A percentile compares a stretch with the other conserved stretches of the same genome.
Evolutionary conservation across 2,797 vertebrate genomes (phyloP).

Genomic region (Mus caroli): DNA sequence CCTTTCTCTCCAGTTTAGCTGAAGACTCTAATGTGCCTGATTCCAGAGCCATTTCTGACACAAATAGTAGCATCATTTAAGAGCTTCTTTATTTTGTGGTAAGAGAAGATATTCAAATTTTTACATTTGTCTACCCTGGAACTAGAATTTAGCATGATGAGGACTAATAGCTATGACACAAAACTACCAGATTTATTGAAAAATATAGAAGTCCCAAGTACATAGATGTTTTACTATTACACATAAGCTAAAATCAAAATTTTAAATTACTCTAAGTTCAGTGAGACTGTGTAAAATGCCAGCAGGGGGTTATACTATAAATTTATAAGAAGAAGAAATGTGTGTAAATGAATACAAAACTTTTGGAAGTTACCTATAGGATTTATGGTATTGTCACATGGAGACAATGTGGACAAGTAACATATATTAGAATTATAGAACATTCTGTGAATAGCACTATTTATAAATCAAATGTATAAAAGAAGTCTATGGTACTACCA

Average conservation of each 20-base stretch:
- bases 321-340: conserved; percentile 31
- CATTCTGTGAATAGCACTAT: background rate
- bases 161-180: background rate
- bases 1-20: background rate
- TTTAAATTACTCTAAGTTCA: conserved; percentile 16
- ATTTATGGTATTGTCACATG: background rate
- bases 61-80: background rate
- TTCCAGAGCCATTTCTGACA: background rate
- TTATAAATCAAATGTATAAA: background rate
- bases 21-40: background rate
- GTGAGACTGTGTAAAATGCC: background rate
- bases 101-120: background rate
- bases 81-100: background rate
- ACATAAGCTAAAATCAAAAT: background rate
- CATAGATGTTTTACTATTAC: conserved; percentile 16
- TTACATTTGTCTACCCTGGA: background rate
- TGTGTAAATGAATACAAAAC: background rate
- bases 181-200: background rate
- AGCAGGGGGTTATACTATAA: background rate
- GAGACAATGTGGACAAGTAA: background rate
- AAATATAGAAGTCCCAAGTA: background rate
- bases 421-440: background rate
- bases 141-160: background rate
- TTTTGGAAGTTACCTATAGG: background rate
- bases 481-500: background rate